Percentiles rank a stretch among this genome's conserved stretches.
Conservation (phyloP, 2,888 invertebrate genomes). For the Strigamia crassipes region DNA sequence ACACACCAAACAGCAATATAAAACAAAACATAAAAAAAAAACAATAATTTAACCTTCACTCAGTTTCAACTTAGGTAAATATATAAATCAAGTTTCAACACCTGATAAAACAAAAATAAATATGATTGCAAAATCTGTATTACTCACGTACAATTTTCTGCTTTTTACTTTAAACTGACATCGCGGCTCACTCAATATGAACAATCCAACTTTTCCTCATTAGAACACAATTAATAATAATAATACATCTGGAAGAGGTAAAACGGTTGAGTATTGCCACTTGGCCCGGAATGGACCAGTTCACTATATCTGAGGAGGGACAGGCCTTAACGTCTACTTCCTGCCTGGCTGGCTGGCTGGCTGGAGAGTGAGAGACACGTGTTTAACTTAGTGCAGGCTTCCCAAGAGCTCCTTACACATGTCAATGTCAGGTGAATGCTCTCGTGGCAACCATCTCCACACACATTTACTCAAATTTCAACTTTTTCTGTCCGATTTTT, state of each 20-base stretch:
- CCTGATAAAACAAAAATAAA: conserved; percentile 6
- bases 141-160: neutral
- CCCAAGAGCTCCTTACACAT: neutral
- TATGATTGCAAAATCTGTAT: neutral
- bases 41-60: neutral
- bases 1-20: neutral
- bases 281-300: neutral
- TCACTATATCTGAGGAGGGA: neutral
- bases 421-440: neutral
- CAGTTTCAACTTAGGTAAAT: neutral
- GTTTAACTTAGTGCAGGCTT: neutral
- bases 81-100: conserved; percentile 21
- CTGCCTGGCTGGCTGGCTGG: neutral
- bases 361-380: neutral
- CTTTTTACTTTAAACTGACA: neutral
- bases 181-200: neutral
- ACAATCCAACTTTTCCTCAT: neutral
- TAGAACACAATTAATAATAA: neutral
- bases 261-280: neutral
- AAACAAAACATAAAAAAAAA: neutral
- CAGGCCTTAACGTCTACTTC: neutral
- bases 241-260: neutral
- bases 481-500: neutral
- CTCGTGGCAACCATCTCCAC: neutral
- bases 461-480: neutral